Base-by-base conservation (phyloP, 1,140 invertebrate species). In the Drosophila gunungcola region DNA sequence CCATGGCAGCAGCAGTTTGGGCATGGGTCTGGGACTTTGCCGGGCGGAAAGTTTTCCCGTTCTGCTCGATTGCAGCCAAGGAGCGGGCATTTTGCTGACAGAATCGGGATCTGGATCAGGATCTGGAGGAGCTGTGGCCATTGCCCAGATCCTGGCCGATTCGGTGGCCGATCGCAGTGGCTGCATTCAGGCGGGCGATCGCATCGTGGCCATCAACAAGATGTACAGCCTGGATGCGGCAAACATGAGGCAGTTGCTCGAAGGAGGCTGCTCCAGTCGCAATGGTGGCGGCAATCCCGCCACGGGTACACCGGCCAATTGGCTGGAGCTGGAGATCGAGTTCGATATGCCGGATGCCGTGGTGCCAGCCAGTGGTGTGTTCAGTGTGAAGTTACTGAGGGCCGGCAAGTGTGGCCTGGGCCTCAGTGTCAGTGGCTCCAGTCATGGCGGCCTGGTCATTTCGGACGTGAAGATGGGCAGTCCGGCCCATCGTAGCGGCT, bases 331-430 rank as follows among this genome's bases (percentile, higher is more conserved):
- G 13, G 95, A 96, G 62, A 95, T 97, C 3, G 97, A 98, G 92
- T 98, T 98, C 93, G 97, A 97, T 93, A 97, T 98, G 79, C 96
- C 97, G n/a, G 97, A 98, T 78, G 95, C 97, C 0, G 97, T 98
- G 16, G 96, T 98, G 54, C 97, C 97, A 2, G 96, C 96, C 10
- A 97, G 96, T 78, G 98, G 98, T 6, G 95, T 97, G 1, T 98
- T 98, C 89, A 96, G 96, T 61, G 97, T 99, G 0, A 97, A 98
- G 92, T 93, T 99, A 10, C 95, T 96, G 0, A 97, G 97, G 86
- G 95, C 95, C 16, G 95, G 94, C 65, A 94, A 93, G 4, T 93
- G 93, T 16, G 97, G 96, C 29, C 93, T 98, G 11, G 98, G 98
- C 3, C 95, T 99, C 6, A 98, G 97, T 5, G 96, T 98, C 4